Conservation (phyloP, 1,140 invertebrate genomes). For the Phenacoccus solenopsis region DNA sequence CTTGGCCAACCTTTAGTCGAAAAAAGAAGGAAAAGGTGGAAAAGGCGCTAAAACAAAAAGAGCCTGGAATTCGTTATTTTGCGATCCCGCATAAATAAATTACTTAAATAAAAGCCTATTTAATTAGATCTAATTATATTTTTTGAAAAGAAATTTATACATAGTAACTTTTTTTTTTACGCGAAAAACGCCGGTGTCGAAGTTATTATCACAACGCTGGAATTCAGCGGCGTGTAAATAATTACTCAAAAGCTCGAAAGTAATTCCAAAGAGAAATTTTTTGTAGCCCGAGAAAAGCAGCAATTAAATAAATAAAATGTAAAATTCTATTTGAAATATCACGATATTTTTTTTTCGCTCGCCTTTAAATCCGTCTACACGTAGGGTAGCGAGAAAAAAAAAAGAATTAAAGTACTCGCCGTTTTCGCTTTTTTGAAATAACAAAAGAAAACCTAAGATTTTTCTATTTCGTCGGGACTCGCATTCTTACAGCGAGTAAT, state of each 20-base stretch:
- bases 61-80: background rate
- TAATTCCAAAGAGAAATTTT: background rate
- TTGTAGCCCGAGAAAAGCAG: too few relatives aligned
- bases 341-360: background rate
- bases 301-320: background rate
- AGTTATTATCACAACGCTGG: background rate
- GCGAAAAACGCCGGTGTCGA: background rate
- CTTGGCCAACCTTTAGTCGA: background rate
- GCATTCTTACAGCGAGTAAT: constrained; percentile 6
- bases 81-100: background rate
- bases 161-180: background rate
- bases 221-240: too few relatives aligned
- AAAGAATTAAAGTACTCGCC: background rate
- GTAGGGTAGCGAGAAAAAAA: background rate
- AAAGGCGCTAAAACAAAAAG: background rate
- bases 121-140: background rate
- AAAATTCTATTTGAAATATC: background rate
- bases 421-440: too few relatives aligned
- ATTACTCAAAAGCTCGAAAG: background rate
- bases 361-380: too few relatives aligned
- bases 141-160: background rate
- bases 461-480: background rate
- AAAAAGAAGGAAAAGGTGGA: background rate
- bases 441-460: background rate
- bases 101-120: background rate